Percentiles rank a stretch among this genome's conserved stretches.
These are phyloP conservation scores for Morpho helenor DNA, from an alignment of 2,888 invertebrate species.

Conservation along the genomic window DNA sequence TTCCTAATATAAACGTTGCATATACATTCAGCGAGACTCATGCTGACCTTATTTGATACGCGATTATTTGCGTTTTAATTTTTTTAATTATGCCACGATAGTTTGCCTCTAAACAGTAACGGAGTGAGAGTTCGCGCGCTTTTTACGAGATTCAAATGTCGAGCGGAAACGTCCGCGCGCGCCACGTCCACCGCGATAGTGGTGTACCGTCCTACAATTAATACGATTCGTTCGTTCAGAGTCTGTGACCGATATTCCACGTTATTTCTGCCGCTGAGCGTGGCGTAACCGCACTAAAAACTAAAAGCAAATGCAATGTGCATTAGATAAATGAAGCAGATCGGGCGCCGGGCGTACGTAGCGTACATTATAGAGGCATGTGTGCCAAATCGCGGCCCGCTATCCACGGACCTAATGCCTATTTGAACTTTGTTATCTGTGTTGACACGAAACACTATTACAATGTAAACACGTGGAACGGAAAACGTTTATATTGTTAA, in stretches of 20 bases:
- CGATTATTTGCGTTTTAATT: slow-evolving; percentile 27
- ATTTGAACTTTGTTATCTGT: slow-evolving; percentile 11
- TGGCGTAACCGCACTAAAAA: slow-evolving; percentile 72
- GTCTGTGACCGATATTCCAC: slow-evolving; percentile 76
- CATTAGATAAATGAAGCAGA: slow-evolving; percentile 67
- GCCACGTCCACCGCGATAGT: slow-evolving; percentile 61
- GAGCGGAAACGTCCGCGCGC: slow-evolving; percentile 66
- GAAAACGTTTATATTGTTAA: slow-evolving; percentile 9
- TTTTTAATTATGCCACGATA: slow-evolving; percentile 15
- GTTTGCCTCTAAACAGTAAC: slow-evolving; percentile 24
- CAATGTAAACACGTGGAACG: slow-evolving; percentile 5
- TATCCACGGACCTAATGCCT: slow-evolving; percentile 1
- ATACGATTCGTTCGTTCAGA: slow-evolving; percentile 64
- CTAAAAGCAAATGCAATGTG: slow-evolving; percentile 71
- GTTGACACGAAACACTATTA: slow-evolving; percentile 4
- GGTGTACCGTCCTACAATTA: slow-evolving; percentile 57
- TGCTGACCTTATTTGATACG: slow-evolving; percentile 51
- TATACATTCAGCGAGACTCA: slow-evolving; percentile 40
- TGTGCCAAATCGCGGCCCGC: slow-evolving; percentile 21
- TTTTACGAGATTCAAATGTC: slow-evolving; percentile 42
- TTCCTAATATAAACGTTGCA: slow-evolving; percentile 51
- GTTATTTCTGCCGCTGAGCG: slow-evolving; percentile 72
- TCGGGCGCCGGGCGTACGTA: slow-evolving; percentile 35
- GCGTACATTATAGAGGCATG: slow-evolving; percentile 13
- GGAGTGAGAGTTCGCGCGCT: slow-evolving; percentile 51